Conservation (phyloP, 2,113 vertebrate genomes). For the Blennius ocellaris region DNA sequence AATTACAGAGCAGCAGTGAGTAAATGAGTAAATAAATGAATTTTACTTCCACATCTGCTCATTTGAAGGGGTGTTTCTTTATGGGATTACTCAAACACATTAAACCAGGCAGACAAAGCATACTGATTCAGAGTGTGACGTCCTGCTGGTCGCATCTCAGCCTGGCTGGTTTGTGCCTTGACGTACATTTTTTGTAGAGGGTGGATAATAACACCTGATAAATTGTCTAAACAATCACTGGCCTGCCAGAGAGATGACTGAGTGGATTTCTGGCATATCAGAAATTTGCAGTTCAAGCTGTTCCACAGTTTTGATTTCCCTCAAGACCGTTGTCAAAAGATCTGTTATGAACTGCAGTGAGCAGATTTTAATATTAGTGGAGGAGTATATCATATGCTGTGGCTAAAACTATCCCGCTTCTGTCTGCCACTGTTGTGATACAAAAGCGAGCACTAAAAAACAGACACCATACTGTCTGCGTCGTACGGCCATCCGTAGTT, state of each 20-base stretch:
- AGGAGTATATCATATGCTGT: slow-evolving; percentile 1
- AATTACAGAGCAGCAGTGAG: background rate
- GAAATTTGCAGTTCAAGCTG: background rate
- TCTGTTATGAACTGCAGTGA: background rate
- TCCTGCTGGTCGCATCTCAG: too few species aligned
- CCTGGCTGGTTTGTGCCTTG: too few species aligned
- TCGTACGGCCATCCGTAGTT: background rate
- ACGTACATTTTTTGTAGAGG: too few species aligned
- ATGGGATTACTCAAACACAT: background rate
- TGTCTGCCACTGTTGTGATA: background rate
- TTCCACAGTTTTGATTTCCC: slow-evolving; percentile 1
- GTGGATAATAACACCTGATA: background rate
- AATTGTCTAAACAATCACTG: background rate
- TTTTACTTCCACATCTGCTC: background rate
- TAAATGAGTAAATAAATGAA: background rate
- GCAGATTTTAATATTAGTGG: background rate
- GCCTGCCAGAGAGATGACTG: background rate
- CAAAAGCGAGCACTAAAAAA: background rate
- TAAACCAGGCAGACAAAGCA: too few species aligned
- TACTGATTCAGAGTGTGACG: background rate
- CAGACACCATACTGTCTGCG: background rate
- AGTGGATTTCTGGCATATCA: background rate
- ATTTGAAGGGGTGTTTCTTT: background rate
- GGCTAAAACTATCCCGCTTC: background rate
- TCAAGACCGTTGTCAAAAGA: background rate